Conservation (phyloP, 2,888 invertebrate species). For the Aporophyla lueneburgensis region DNA sequence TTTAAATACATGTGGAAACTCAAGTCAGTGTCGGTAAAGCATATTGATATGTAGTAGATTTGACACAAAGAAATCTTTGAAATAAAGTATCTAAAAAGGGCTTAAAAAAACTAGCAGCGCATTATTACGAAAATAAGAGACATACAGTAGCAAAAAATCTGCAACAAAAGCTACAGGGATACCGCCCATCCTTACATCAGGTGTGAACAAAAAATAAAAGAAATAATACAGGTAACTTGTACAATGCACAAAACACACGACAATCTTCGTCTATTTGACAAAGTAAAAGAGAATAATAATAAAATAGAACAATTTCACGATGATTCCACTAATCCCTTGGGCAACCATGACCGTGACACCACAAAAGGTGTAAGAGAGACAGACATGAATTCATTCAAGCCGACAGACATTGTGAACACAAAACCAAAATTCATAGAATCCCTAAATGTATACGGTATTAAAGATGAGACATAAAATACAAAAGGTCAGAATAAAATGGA, state of each 20-base stretch:
- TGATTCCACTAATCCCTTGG: slow-evolving; percentile 83
- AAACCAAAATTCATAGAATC: slow-evolving; percentile 67
- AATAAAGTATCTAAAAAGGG: background rate
- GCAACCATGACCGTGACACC: slow-evolving; percentile 79
- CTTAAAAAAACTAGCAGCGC: background rate
- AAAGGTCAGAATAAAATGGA: slow-evolving; percentile 76
- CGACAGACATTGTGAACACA: slow-evolving; percentile 79
- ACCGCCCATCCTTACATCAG: slow-evolving; percentile 51
- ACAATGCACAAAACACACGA: slow-evolving; percentile 71
- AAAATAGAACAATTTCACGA: slow-evolving; percentile 78
- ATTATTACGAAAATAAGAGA: background rate
- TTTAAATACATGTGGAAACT: background rate
- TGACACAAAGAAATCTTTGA: background rate
- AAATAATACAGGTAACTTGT: slow-evolving; percentile 71
- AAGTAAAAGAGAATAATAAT: slow-evolving; percentile 67
- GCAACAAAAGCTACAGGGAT: slow-evolving; percentile 41
- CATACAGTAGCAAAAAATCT: slow-evolving; percentile 47
- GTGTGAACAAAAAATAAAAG: slow-evolving; percentile 62
- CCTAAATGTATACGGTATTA: slow-evolving; percentile 47
- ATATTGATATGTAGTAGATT: background rate
- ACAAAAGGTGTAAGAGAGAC: slow-evolving; percentile 81
- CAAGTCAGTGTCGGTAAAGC: background rate
- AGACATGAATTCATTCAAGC: slow-evolving; percentile 83
- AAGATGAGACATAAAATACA: slow-evolving; percentile 54
- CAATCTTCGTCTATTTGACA: slow-evolving; percentile 71